These are phyloP conservation scores for Neostethus bicornis DNA, from an alignment of 2,797 vertebrate species.

Conservation along the genomic window DNA sequence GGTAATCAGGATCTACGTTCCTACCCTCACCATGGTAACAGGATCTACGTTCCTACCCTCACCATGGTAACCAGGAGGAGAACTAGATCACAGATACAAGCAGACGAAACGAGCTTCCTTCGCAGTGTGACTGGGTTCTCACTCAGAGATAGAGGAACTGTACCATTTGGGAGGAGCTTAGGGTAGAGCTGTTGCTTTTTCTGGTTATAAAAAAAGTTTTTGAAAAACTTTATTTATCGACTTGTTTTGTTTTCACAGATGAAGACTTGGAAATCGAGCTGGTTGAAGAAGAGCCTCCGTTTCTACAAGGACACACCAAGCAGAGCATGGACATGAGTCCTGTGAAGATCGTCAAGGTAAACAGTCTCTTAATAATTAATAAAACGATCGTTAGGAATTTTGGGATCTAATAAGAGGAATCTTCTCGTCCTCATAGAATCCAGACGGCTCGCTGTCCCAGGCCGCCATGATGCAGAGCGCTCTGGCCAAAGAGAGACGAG, in stretches of 20 bases:
- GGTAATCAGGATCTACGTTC: too few relatives aligned
- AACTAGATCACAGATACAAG: too few relatives aligned
- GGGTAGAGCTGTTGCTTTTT: rapidly evolving
- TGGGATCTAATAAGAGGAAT: too few relatives aligned
- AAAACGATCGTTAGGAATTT: too few relatives aligned
- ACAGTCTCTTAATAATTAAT: not conserved
- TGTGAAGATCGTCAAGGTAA: conserved; percentile 99
- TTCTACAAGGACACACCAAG: conserved; percentile 96
- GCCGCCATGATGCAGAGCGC: conserved; percentile 99
- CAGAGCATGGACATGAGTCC: conserved; percentile 99
- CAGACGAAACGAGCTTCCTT: too few relatives aligned
- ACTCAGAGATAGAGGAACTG: too few relatives aligned
- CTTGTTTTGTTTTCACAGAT: conserved; percentile 74
- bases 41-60: too few relatives aligned
- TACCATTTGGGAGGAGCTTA: too few relatives aligned
- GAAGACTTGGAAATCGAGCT: conserved; percentile 98
- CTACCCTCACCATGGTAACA: too few relatives aligned
- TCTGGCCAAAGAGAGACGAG: conserved; percentile 93
- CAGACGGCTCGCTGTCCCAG: conserved; percentile 96
- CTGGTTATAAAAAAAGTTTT: not conserved
- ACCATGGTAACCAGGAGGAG: too few relatives aligned
- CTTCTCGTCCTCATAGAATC: conserved; percentile 81
- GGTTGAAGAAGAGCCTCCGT: conserved; percentile 96
- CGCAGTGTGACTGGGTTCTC: too few relatives aligned
- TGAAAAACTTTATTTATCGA: not conserved